These are phyloP conservation scores for Pyrgilauda ruficollis DNA, from an alignment of 2,113 vertebrate species.

Conservation along the genomic window DNA sequence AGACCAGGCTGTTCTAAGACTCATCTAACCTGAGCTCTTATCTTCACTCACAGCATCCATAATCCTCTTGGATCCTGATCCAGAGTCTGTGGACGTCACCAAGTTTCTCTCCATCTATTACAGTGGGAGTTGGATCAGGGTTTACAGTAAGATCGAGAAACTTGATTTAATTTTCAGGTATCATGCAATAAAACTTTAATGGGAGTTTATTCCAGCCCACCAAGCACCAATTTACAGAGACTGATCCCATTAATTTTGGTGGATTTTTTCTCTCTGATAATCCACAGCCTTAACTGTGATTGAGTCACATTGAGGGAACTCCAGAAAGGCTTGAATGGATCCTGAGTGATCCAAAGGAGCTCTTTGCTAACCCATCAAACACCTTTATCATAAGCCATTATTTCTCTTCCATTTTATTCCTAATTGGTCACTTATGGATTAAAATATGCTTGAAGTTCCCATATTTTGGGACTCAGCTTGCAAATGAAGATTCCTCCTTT, in stretches of 20 bases:
- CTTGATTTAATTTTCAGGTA: background rate
- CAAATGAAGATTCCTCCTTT: background rate
- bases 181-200: background rate
- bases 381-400: accelerated
- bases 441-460: background rate
- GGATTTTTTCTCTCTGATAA: background rate
- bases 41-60: background rate
- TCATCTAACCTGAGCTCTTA: background rate
- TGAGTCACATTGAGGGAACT: background rate
- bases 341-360: background rate
- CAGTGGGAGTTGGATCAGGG: background rate
- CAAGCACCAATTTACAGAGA: background rate
- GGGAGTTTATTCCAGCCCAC: background rate
- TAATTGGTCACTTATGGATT: background rate
- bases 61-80: background rate
- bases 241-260: background rate
- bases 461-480: background rate
- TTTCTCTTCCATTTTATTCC: background rate
- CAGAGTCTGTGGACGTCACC: background rate
- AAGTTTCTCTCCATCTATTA: background rate
- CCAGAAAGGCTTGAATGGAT: background rate
- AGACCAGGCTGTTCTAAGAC: background rate
- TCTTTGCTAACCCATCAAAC: background rate
- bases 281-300: background rate
- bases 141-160: background rate